These are phyloP conservation scores for Cathartes aura DNA, from an alignment of 2,113 vertebrate genomes.

Conservation along the genomic window DNA sequence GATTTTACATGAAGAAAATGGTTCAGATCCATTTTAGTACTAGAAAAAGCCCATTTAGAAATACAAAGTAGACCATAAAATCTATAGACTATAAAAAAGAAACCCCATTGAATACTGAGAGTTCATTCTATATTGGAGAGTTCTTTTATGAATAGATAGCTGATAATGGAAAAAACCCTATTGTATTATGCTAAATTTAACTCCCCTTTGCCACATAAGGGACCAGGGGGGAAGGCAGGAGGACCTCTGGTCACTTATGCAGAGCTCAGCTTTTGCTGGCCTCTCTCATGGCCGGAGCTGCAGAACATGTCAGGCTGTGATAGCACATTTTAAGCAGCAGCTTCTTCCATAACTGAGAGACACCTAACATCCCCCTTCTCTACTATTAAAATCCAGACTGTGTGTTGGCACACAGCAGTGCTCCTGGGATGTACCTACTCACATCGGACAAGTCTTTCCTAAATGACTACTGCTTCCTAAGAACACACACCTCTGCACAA, in stretches of 20 bases:
- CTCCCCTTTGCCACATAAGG: neutral
- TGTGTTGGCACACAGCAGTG: rapidly evolving
- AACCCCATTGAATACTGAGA: neutral
- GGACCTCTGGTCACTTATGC: neutral
- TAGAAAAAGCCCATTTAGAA: neutral
- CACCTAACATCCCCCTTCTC: too few species aligned
- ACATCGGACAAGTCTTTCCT: neutral
- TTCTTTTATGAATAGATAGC: neutral
- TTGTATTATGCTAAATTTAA: neutral
- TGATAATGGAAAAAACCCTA: neutral
- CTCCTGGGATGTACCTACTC: neutral
- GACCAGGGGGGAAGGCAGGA: neutral
- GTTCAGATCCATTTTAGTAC: neutral
- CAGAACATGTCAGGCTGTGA: neutral
- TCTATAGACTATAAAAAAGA: neutral
- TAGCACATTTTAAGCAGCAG: rapidly evolving
- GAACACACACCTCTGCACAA: neutral
- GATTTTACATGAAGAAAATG: constrained; percentile 23
- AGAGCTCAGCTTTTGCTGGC: neutral
- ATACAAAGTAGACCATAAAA: neutral
- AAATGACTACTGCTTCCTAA: neutral
- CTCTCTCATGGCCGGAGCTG: neutral
- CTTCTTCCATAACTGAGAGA: neutral
- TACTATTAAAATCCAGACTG: rapidly evolving
- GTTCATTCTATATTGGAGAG: neutral